A percentile compares a stretch with the other conserved stretches of the same genome.
Evolutionary conservation across 1,140 invertebrate genomes (phyloP).

Genomic region (Pachypsylla venusta): DNA sequence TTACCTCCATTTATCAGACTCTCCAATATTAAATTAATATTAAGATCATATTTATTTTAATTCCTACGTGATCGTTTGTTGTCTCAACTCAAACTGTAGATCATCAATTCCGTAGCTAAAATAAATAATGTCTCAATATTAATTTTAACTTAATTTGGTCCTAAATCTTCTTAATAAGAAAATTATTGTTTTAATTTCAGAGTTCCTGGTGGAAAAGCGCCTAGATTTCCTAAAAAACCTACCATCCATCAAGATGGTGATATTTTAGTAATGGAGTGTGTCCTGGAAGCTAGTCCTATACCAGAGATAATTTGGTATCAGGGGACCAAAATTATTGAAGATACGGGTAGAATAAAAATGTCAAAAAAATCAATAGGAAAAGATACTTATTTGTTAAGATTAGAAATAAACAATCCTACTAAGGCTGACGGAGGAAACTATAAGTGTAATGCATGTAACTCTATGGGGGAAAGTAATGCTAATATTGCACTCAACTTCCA

Average conservation of each 20-base stretch:
- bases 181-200: conserved; percentile 39
- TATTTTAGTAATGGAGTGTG: conserved; percentile 85
- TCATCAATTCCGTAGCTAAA: no score
- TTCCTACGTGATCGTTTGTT: no score
- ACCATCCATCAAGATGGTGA: conserved; percentile 91
- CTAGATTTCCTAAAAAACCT: conserved; percentile 92
- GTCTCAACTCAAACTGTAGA: no score
- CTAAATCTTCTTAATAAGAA: no score
- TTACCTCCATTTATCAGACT: no score
- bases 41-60: no score
- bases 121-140: no score
- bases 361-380: conserved; percentile 66
- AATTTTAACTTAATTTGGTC: no score
- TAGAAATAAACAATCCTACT: conserved; percentile 87
- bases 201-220: conserved; percentile 87
- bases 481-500: conserved; percentile 99
- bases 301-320: conserved; percentile 94
- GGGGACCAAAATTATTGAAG: conserved; percentile 62
- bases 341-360: conserved; percentile 72
- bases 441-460: conserved; percentile 96
- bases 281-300: conserved; percentile 83
- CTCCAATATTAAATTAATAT: no score
- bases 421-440: conserved; percentile 94
- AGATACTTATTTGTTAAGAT: conserved; percentile 75
- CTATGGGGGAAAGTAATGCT: conserved; percentile 96